phyloP scores from a whole-genome alignment of 2,113 vertebrate species.

The Lethenteron camtschaticum region DNA sequence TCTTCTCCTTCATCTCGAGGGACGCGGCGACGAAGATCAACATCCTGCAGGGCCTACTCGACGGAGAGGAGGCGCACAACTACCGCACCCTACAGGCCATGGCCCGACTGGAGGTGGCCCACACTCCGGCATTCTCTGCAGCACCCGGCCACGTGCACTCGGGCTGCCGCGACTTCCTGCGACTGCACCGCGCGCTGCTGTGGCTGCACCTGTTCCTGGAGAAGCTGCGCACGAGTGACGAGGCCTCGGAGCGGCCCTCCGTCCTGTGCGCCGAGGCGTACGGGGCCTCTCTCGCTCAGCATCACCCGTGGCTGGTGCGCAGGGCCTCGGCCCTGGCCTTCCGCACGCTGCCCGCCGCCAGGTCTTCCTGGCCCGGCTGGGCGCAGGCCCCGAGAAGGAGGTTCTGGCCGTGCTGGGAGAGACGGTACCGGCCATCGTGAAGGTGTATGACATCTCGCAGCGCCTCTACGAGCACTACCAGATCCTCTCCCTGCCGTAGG shows the following conservation, averaged over 20 bases:
- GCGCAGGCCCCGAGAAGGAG: slow-evolving; percentile 38
- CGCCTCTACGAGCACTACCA: slow-evolving; percentile 33
- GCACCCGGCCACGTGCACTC: slow-evolving; percentile 24
- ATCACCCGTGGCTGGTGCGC: slow-evolving; percentile 60
- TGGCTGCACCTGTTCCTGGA: slow-evolving; percentile 93
- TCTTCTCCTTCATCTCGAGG: slow-evolving; percentile 69
- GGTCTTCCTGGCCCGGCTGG: slow-evolving; percentile 56
- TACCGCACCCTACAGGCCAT: slow-evolving; percentile 54
- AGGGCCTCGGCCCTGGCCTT: slow-evolving; percentile 45
- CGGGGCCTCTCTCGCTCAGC: slow-evolving; percentile 42
- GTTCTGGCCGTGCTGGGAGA: slow-evolving; percentile 43
- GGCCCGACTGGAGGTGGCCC: slow-evolving; percentile 36
- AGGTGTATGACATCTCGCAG: slow-evolving; percentile 48
- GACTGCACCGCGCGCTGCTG: slow-evolving; percentile 55
- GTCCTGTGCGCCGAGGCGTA: slow-evolving; percentile 57
- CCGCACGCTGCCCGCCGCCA: slow-evolving; percentile 37
- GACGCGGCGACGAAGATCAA: slow-evolving; percentile 55
- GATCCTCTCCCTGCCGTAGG: slow-evolving; percentile 48
- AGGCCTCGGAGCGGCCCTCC: slow-evolving; percentile 29
- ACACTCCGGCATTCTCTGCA: not conserved
- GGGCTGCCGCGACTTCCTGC: slow-evolving; percentile 60
- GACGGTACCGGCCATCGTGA: slow-evolving; percentile 40
- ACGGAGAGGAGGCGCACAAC: slow-evolving; percentile 18
- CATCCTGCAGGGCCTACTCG: slow-evolving; percentile 31
- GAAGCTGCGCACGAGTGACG: slow-evolving; percentile 29